Evolutionary conservation across 2,888 invertebrate genomes (phyloP).

Genomic region (Chydorus sphaericus): DNA sequence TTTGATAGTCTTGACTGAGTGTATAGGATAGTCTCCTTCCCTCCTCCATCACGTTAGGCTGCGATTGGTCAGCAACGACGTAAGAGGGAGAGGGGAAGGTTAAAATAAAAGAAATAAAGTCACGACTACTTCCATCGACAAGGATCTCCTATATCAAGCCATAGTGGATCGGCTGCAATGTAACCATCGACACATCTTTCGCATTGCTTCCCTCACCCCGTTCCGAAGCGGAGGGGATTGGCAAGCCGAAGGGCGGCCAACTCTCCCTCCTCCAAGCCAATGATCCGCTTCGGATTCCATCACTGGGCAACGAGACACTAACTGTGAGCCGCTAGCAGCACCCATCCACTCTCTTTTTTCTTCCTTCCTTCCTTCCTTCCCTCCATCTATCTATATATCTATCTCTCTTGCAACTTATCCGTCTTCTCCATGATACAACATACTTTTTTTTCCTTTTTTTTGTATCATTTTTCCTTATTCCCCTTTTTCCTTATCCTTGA

Average conservation of each 20-base stretch:
- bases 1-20: too few relatives aligned
- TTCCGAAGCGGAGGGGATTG: too few relatives aligned
- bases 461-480: neutral
- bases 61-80: too few relatives aligned
- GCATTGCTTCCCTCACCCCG: neutral
- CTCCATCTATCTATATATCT: too few relatives aligned
- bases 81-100: too few relatives aligned
- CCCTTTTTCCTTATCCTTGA: too few relatives aligned
- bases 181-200: neutral
- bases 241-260: too few relatives aligned
- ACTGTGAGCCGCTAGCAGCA: neutral
- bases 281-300: constrained; percentile 3
- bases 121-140: constrained; percentile 2
- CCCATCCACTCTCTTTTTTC: neutral
- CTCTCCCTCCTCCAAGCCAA: neutral
- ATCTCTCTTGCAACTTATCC: neutral
- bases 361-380: neutral
- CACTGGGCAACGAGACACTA: neutral
- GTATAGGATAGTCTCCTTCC: too few relatives aligned
- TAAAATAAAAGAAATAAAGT: too few relatives aligned
- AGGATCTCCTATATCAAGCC: neutral
- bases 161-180: neutral
- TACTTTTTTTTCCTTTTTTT: too few relatives aligned
- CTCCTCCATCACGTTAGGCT: too few relatives aligned
- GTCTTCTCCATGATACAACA: too few relatives aligned